Conservation (phyloP, 2,888 invertebrate species). For the Stegana nigrithorax region DNA sequence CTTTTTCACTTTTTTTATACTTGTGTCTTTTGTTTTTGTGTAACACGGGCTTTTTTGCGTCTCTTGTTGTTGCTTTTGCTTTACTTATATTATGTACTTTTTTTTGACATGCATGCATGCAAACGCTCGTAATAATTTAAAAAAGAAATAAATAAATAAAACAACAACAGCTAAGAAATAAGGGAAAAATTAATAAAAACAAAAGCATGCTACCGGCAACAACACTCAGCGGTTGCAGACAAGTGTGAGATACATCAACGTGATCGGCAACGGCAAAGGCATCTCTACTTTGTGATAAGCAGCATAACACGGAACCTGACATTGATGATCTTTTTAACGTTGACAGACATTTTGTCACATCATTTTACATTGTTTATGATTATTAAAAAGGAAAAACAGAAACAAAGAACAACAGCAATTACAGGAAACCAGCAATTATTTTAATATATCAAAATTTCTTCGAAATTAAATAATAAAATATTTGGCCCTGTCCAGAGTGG, state of each 20-base stretch:
- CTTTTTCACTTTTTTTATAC: slow-evolving; percentile 2
- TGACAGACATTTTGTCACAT: slow-evolving; percentile 63
- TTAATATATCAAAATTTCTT: slow-evolving; percentile 23
- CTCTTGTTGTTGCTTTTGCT: no score
- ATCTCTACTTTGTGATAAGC: slow-evolving; percentile 21
- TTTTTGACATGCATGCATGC: not conserved
- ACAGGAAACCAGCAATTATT: slow-evolving; percentile 48
- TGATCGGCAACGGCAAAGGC: slow-evolving; percentile 23
- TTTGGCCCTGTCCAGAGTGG: no score
- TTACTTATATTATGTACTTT: not conserved
- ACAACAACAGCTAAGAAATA: slow-evolving; percentile 23
- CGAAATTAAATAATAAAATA: not conserved
- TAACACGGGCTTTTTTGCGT: no score
- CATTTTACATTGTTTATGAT: slow-evolving; percentile 47
- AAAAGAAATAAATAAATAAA: not conserved
- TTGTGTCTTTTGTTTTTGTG: not conserved
- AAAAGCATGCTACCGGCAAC: slow-evolving; percentile 14
- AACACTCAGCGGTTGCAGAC: not conserved
- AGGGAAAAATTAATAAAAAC: slow-evolving; percentile 36
- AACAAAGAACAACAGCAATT: not conserved
- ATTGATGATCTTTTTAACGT: slow-evolving; percentile 35
- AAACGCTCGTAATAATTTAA: not conserved
- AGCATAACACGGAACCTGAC: slow-evolving; percentile 12
- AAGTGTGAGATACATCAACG: slow-evolving; percentile 20
- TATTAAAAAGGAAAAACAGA: slow-evolving; percentile 24